A percentile compares a stretch with the other conserved stretches of the same genome.
phyloP scores from a whole-genome alignment of 2,888 invertebrate species.

The Mesodorylaimus sp. region DNA sequence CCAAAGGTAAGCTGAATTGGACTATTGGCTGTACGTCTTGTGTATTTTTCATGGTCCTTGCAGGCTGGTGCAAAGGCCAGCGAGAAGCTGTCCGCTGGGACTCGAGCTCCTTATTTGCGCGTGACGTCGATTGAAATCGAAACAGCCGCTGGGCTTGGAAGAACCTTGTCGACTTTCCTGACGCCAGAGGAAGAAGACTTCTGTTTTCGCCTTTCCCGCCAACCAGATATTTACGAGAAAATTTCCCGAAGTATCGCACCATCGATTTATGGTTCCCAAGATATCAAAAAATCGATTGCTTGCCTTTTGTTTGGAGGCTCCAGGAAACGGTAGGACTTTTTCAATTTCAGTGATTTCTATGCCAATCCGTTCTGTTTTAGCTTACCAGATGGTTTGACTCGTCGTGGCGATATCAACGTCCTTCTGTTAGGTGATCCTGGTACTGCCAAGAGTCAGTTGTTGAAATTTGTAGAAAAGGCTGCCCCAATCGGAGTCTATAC shows the following conservation, averaged over 20 bases:
- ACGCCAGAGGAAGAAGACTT: slow-evolving; percentile 53
- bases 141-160: slow-evolving; percentile 34
- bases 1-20: too few relatives aligned
- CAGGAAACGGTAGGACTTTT: slow-evolving; percentile 37
- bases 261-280: slow-evolving; percentile 76
- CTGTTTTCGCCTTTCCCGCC: slow-evolving; percentile 40
- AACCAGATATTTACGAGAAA: slow-evolving; percentile 67
- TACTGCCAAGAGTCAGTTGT: slow-evolving; percentile 91
- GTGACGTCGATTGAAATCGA: slow-evolving; percentile 79
- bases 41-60: too few relatives aligned
- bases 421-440: slow-evolving; percentile 90
- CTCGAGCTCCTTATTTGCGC: slow-evolving; percentile 77
- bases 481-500: slow-evolving; percentile 77
- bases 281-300: slow-evolving; percentile 91
- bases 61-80: too few relatives aligned
- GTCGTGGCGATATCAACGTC: slow-evolving; percentile 90
- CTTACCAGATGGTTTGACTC: slow-evolving; percentile 78
- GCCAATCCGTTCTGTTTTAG: slow-evolving; percentile 28
- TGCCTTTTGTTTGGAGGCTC: slow-evolving; percentile 79
- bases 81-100: too few relatives aligned
- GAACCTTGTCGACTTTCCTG: slow-evolving; percentile 39
- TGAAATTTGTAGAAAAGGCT: slow-evolving; percentile 90
- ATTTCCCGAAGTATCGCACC: slow-evolving; percentile 80
- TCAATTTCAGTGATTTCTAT: background rate
- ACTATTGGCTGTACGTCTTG: too few relatives aligned